These are phyloP conservation scores for Zalophus californianus DNA, from an alignment of 2,797 vertebrate species.

Conservation along the genomic window DNA sequence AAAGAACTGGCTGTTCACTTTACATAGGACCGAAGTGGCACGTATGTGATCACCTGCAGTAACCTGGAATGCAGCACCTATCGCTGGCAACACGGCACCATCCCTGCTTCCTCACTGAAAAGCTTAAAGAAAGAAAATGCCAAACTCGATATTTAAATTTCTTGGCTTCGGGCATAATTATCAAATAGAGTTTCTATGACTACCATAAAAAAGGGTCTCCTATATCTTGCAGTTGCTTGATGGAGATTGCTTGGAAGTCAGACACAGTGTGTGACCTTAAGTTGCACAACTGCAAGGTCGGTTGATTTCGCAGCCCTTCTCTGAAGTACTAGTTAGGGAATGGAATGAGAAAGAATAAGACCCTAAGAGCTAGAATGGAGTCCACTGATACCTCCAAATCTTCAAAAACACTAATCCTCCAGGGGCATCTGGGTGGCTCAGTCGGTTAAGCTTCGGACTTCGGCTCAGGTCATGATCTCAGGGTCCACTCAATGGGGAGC, in stretches of 20 bases:
- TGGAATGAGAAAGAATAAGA: neutral
- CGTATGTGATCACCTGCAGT: no score
- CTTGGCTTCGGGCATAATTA: neutral
- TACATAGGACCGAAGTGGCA: neutral
- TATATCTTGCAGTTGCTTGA: neutral
- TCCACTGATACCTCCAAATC: neutral
- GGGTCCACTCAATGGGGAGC: neutral
- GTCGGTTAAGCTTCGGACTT: neutral
- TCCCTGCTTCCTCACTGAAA: neutral
- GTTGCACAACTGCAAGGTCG: neutral
- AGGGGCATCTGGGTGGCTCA: neutral
- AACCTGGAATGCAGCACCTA: neutral
- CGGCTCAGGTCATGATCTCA: neutral
- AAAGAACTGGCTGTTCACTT: neutral
- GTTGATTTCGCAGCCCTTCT: neutral
- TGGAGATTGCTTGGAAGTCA: neutral
- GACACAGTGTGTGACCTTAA: neutral
- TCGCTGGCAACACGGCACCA: neutral
- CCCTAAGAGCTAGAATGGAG: neutral
- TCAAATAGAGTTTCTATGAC: neutral
- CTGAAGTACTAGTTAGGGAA: neutral
- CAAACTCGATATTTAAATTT: neutral
- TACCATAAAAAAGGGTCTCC: neutral
- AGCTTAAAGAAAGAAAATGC: neutral
- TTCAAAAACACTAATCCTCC: neutral